Evolutionary conservation across 2,888 invertebrate genomes (phyloP).

Genomic region (Caenorhabditis zanzibari): DNA sequence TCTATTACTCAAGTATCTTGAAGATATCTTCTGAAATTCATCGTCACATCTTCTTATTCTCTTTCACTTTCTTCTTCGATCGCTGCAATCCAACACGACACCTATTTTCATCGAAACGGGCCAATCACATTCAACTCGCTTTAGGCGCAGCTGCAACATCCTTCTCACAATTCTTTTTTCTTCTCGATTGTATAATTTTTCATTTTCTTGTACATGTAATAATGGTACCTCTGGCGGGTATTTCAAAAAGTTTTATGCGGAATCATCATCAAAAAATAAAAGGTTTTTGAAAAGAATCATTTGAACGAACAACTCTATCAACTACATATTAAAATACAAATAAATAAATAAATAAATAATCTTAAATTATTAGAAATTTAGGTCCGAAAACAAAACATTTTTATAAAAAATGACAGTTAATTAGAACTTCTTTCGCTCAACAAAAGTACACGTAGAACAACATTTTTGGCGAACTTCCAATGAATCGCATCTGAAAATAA

Average conservation of each 20-base stretch:
- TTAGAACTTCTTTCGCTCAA: constrained; percentile 64
- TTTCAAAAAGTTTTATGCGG: constrained; percentile 35
- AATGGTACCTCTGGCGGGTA: constrained; percentile 41
- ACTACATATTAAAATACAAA: constrained; percentile 26
- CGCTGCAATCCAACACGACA: constrained; percentile 53
- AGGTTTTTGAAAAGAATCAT: constrained; percentile 4
- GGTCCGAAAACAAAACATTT: constrained; percentile 17
- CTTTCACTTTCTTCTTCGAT: constrained; percentile 42
- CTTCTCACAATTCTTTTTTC: constrained; percentile 10
- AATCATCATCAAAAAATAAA: constrained; percentile 7
- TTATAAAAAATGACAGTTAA: constrained; percentile 11
- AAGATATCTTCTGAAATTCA: constrained; percentile 11
- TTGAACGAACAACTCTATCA: constrained; percentile 24
- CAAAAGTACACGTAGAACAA: constrained; percentile 76
- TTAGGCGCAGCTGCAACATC: constrained; percentile 42
- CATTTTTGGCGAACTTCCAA: constrained; percentile 77
- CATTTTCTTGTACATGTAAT: constrained; percentile 34
- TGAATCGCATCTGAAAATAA: constrained; percentile 77
- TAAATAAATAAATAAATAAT: constrained; percentile 16
- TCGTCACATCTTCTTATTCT: constrained; percentile 23
- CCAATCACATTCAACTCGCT: constrained; percentile 41
- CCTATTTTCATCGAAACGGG: constrained; percentile 33
- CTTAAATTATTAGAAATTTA: not conserved
- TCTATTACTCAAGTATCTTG: constrained; percentile 10
- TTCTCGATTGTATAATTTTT: constrained; percentile 19